Conservation (phyloP, 2,888 invertebrate species). For the Leucania comma region DNA sequence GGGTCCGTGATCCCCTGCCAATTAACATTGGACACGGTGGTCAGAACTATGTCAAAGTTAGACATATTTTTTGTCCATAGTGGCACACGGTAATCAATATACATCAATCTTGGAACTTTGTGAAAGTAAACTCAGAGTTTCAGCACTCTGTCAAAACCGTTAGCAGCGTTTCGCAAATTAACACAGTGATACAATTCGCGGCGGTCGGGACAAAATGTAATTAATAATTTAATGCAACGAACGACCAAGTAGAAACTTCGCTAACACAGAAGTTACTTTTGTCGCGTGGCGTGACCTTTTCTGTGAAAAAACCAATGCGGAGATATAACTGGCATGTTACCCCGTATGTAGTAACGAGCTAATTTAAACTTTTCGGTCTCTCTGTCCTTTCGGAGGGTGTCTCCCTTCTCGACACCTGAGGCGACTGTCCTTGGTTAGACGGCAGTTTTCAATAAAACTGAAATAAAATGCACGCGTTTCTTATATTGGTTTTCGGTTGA, state of each 20-base stretch:
- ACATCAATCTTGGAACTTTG: constrained; percentile 55
- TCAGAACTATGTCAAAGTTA: constrained; percentile 84
- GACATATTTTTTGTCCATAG: constrained; percentile 80
- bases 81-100: constrained; percentile 75
- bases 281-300: constrained; percentile 80
- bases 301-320: constrained; percentile 87
- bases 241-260: constrained; percentile 77
- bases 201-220: constrained; percentile 72
- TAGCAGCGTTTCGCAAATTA: constrained; percentile 69
- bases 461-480: constrained; percentile 72
- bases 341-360: constrained; percentile 89
- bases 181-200: constrained; percentile 69
- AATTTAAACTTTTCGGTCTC: constrained; percentile 90
- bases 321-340: constrained; percentile 83
- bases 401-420: constrained; percentile 85
- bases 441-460: constrained; percentile 80
- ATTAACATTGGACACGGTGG: constrained; percentile 89
- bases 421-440: constrained; percentile 82
- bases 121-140: constrained; percentile 54
- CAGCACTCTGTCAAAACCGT: constrained; percentile 50
- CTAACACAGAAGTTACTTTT: constrained; percentile 81
- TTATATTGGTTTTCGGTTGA: constrained; percentile 60
- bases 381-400: constrained; percentile 81
- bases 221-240: constrained; percentile 84
- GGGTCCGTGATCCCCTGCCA: constrained; percentile 87